phyloP scores from a whole-genome alignment of 2,797 vertebrate genomes.

The Leptatherina wallacei region DNA sequence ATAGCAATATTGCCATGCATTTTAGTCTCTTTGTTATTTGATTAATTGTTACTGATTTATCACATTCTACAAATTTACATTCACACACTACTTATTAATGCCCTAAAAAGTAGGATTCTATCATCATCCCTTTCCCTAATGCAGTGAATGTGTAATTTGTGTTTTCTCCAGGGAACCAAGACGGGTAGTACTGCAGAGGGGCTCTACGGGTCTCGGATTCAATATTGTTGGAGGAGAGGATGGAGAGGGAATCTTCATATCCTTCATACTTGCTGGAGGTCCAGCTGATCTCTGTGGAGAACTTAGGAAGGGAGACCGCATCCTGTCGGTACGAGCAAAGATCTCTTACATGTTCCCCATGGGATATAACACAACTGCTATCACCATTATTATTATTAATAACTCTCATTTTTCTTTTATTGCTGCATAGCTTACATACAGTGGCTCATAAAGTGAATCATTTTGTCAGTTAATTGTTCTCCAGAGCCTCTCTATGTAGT shows the following conservation, averaged over 20 bases:
- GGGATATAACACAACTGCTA: not conserved
- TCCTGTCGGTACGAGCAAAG: constrained; percentile 89
- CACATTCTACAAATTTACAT: not conserved
- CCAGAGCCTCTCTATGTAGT: not conserved
- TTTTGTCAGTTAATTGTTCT: not conserved
- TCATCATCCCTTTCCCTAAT: not conserved
- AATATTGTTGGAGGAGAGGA: constrained; percentile 99
- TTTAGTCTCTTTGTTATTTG: not conserved
- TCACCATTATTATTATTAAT: not conserved
- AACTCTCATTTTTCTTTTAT: not conserved
- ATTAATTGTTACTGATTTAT: not conserved
- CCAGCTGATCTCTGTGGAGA: constrained; percentile 97
- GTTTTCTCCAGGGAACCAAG: constrained; percentile 86
- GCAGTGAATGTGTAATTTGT: constrained; percentile 12
- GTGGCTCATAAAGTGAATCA: not conserved
- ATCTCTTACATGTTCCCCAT: not conserved
- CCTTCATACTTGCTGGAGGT: constrained; percentile 96
- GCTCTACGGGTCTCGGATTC: constrained; percentile 95
- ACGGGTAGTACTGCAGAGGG: constrained; percentile 94
- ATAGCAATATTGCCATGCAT: not conserved
- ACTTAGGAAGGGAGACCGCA: constrained; percentile 94
- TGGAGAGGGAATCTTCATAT: constrained; percentile 98
- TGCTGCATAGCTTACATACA: not conserved
- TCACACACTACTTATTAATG: not conserved
- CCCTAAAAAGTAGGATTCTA: not conserved